Base-by-base conservation (phyloP, 2,888 invertebrate species). In the Polydrusus cervinus region DNA sequence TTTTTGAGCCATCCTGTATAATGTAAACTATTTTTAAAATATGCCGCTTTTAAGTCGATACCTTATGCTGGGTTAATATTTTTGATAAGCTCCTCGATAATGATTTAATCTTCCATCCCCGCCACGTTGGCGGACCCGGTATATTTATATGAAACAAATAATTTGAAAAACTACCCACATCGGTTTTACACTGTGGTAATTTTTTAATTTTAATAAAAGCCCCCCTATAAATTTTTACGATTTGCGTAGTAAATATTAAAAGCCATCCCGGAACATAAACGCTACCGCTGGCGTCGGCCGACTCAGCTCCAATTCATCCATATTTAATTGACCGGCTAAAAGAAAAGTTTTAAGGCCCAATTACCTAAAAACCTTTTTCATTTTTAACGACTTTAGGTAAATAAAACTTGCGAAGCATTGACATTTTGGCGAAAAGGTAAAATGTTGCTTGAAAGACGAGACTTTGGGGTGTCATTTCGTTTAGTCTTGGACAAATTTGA, bases 331-430 rank as follows among this genome's bases (percentile, higher is more conserved):
- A 16, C 25, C 40, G 45, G 60, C 49, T 73, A 67, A 73, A 67
- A 67, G 73, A 67, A 67, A 73, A 73, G 73, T 73, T 73, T 73
- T 67, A 51, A 72, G 73, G 57, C 71, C 34, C 71, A 71, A 71
- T 71, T 71, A 55, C 71, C 62, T 71, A 71, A 71, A 55, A 71
- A 61, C 71, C 57, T 64, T 62, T 51, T 64, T 40, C 71, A 64
- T 64, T 65, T 71, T 71, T 43, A 71, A 71, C 45, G 7, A 57
- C 45, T 38, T 55, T 53, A 40, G 53, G 25, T 55, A 67, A 67
- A 53, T 67, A 67, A 66, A 67, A 67, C 53, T 67, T 53, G 43
- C 20, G 16, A 55, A 53, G 40, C 67, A 67, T 67, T 67, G 67
- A 67, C 67, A 67, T 67, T 53, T 30, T 30, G 55, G 55, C 55